Evolutionary conservation across 2,797 vertebrate species (phyloP), one percentile per base, ranked within the genome.

Genomic region (Gallinago nigripennis): DNA sequence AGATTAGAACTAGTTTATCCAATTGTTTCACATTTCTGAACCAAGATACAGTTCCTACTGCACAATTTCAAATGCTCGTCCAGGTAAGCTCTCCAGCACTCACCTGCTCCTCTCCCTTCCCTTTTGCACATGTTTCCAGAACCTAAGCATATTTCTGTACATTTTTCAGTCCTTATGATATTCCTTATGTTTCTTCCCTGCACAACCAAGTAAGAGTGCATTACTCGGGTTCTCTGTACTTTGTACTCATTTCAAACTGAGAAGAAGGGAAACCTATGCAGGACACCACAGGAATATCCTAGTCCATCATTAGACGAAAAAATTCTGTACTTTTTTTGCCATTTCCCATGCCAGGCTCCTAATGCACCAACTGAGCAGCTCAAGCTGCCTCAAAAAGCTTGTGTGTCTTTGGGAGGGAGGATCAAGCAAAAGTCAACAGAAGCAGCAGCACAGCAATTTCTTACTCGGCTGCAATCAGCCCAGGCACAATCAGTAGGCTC

Each of bases 11-110:
- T 68, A 50, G 30, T 61, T 93, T 94, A 65, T 80, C 72, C 73
- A 60, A 95, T 89, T 92, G 91, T 82, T 88, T 82, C 69, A 64
- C 66, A 68, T 84, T 91, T 92, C 77, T 78, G 28, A 96, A 65
- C 45, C 54, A 69, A 21, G n/a, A 86, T 16, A 48, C 43, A 72
- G 85, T 68, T 77, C 53, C 51, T 16, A 57, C 20, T 50, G 54
- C 27, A 71, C 25, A 82, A 90, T 88, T 92, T 95, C 76, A 90
- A 94, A 94, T 28, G 61, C n/a, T 66, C 25, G 0, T 84, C 46
- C 45, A 66, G 50, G 63, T 90, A 91, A 78, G 72, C 81, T 66
- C 57, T 33, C 37, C 37, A 60, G 57, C 24, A 20, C 50, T 73
- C 15, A 65, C 12, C 41, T 72, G 30, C 16, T 65, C 37, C 27